Conservation (phyloP, 1,140 invertebrate species). For the Leptopilina boulardi region DNA sequence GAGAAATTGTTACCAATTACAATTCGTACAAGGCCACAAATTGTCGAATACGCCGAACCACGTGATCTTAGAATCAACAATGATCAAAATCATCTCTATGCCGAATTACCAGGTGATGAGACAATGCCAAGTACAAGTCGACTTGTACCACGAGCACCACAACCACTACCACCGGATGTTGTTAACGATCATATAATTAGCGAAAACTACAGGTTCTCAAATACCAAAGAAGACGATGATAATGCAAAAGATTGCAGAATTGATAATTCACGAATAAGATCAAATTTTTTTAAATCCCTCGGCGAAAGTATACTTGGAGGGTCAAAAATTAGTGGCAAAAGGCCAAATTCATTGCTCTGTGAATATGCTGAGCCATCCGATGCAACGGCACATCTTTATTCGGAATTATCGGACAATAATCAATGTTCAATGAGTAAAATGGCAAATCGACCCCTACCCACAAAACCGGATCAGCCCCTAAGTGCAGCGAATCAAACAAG, state of each 20-base stretch:
- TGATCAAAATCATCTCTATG: constrained; percentile 76
- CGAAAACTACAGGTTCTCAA: constrained; percentile 40
- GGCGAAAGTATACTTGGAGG: constrained; percentile 69
- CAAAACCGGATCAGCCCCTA: constrained; percentile 77
- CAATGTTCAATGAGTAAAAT: constrained; percentile 78
- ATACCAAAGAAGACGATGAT: constrained; percentile 35
- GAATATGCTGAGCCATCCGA: constrained; percentile 86
- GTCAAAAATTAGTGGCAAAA: constrained; percentile 61
- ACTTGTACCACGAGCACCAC: constrained; percentile 63
- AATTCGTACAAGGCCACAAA: constrained; percentile 60
- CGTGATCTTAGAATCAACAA: constrained; percentile 67
- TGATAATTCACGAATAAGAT: constrained; percentile 52
- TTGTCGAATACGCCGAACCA: constrained; percentile 77
- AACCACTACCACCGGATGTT: constrained; percentile 67
- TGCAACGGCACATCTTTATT: constrained; percentile 82
- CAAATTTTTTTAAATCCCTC: constrained; percentile 70
- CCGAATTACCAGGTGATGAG: constrained; percentile 74
- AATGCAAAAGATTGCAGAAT: too few species aligned
- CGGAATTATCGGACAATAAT: constrained; percentile 80
- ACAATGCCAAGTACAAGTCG: constrained; percentile 72
- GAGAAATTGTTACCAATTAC: constrained; percentile 78
- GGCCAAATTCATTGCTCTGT: constrained; percentile 78
- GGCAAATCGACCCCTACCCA: constrained; percentile 82
- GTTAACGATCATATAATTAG: constrained; percentile 59
- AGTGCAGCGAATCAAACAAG: constrained; percentile 63